Evolutionary conservation across 2,113 vertebrate species (phyloP), one percentile per base, ranked within the genome.

Genomic region (Cyrtonyx montezumae): DNA sequence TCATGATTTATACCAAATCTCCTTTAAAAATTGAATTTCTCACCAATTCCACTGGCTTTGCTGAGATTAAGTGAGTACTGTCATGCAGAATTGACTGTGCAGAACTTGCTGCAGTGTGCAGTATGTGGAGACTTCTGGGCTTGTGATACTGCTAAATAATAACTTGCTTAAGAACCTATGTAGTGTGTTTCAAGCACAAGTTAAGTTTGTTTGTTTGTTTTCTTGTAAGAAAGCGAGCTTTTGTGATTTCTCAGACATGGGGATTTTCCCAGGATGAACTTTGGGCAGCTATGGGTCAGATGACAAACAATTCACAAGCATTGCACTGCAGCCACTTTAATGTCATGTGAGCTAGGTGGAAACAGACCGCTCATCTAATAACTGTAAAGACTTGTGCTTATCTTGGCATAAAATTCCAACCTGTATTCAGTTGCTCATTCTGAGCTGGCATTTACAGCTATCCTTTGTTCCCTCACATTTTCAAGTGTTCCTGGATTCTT

Each of bases 361-460:
- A 87, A 84, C 37, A 42, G 59, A 67, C 56, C 58, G 37, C 36
- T 61, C 51, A 19, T 5, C 19, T 45, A 55, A 11, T 40, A 69
- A 67, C 58, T 51, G 28, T 43, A 67, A 66, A 51, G 58, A 20
- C 15, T 13, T 8, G 23, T 51, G 51, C 26, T 76, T 3, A 30
- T 87, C 51, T 80, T 71, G 69, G 65, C 70, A 42, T 71, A 51
- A 28, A 74, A 73, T 46, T 73, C 34, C 34, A 48, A 32, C 7
- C n/a, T 69, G 48, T 18, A 2, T 79, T 80, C 63, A 79, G 74
- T 63, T 76, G 22, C 56, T 53, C 22, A 8, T 11, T 69, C 32
- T 51, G 37, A 32, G 62, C 23, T 56, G 21, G 43, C 21, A 6
- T 37, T 76, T 61, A 16, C 0, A 0, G 0, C 74, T 76, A 5